phyloP scores from a whole-genome alignment of 2,888 invertebrate genomes.

The Pimpla rufipes region DNA sequence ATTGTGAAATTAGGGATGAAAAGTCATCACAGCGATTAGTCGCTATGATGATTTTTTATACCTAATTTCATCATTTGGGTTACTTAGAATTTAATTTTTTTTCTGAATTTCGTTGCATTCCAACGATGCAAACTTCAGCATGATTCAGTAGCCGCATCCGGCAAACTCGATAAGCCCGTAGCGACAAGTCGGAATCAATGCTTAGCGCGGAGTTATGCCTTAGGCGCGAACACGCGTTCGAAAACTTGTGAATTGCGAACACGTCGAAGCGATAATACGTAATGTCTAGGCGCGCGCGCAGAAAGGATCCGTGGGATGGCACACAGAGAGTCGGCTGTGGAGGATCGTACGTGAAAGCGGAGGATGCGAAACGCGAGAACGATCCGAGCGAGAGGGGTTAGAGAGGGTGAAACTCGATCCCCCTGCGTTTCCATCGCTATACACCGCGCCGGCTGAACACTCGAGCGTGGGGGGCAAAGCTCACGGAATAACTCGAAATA shows the following conservation, averaged over 20 bases:
- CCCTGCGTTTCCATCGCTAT: slow-evolving; percentile 17
- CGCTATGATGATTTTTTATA: too few relatives aligned
- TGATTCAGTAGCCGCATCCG: too few relatives aligned
- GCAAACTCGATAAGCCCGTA: not conserved
- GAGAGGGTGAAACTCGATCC: slow-evolving; percentile 55
- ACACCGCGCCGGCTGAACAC: slow-evolving; percentile 32
- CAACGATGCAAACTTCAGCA: too few relatives aligned
- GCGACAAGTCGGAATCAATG: slow-evolving; percentile 14
- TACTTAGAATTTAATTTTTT: too few relatives aligned
- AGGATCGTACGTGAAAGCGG: slow-evolving; percentile 13
- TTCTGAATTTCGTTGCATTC: too few relatives aligned
- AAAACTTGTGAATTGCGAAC: slow-evolving; percentile 8
- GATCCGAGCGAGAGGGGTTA: slow-evolving; percentile 3
- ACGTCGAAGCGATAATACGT: slow-evolving; percentile 29
- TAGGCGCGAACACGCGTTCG: slow-evolving; percentile 12
- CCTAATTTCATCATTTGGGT: too few relatives aligned
- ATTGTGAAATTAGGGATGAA: too few relatives aligned
- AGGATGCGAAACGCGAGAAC: slow-evolving; percentile 40
- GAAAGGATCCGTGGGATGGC: not conserved
- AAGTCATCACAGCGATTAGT: too few relatives aligned
- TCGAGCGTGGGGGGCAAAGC: slow-evolving; percentile 31
- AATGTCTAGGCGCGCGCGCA: slow-evolving; percentile 18
- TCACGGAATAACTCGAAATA: slow-evolving; percentile 50
- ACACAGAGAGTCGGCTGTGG: not conserved
- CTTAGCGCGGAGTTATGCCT: not conserved